phyloP scores from a whole-genome alignment of 2,113 vertebrate genomes.

The Arothron firmamentum region DNA sequence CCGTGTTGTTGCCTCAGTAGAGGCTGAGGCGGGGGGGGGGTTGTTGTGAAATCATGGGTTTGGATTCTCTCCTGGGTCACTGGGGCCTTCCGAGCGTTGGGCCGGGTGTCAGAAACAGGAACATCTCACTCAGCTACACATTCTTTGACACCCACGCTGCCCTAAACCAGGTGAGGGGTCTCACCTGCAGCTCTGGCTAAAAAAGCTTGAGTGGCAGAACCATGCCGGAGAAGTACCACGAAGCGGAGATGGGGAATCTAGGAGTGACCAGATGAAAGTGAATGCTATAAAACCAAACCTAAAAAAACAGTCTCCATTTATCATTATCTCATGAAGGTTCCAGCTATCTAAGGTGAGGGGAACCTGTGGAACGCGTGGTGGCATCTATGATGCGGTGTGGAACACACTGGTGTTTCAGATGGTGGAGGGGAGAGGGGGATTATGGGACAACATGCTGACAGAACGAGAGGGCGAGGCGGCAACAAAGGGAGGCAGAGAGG shows the following conservation, averaged over 20 bases:
- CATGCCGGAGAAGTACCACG: background rate
- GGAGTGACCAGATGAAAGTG: slow-evolving; percentile 29
- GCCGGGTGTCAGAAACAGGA: slow-evolving; percentile 13
- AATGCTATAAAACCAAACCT: slow-evolving; percentile 62
- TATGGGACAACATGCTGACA: slow-evolving; percentile 34
- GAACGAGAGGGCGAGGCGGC: slow-evolving; percentile 18
- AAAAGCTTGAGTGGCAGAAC: slow-evolving; percentile 27
- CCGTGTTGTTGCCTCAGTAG: slow-evolving; percentile 7
- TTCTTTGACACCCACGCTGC: too few species aligned
- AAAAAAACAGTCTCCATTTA: slow-evolving; percentile 55
- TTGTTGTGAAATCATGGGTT: slow-evolving; percentile 3
- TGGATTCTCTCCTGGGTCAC: slow-evolving; percentile 11
- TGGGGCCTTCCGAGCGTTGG: slow-evolving; percentile 1
- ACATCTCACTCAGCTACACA: too few species aligned
- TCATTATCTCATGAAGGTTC: slow-evolving; percentile 43
- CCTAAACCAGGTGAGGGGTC: background rate
- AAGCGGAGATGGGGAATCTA: background rate
- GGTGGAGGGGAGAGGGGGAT: slow-evolving; percentile 13
- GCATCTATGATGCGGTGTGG: slow-evolving; percentile 29
- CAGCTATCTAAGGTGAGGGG: slow-evolving; percentile 72
- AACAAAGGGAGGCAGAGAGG: slow-evolving; percentile 47
- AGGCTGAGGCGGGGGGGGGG: slow-evolving; percentile 8
- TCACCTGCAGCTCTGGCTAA: background rate
- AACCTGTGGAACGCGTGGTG: slow-evolving; percentile 42
- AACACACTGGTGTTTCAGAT: slow-evolving; percentile 22